Base-by-base conservation (phyloP, 2,797 vertebrate genomes). In the Enteromius trimaculatus region DNA sequence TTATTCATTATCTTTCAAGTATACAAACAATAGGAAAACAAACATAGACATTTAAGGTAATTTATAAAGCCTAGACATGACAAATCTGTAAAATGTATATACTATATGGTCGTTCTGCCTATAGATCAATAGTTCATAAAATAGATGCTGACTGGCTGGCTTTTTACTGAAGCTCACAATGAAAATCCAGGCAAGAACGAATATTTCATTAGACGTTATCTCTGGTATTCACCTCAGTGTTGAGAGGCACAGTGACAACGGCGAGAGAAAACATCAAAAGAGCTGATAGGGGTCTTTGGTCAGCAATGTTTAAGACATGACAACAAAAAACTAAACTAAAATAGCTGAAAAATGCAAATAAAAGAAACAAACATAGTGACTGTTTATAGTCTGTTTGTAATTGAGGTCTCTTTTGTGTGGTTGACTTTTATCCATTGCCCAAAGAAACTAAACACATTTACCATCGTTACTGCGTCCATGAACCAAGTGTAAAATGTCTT, bases 201-300 rank as follows among this genome's bases (percentile, higher is more conserved):
- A 64, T 39, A 34, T 60, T 70, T 86, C 70, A 80, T 77, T 65
- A 83, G 26, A 79, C 70, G 16, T 72, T 60, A 82, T 80, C 71
- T 62, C 77, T 77, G 53, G 72, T 70, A 79, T 85, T 47, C 85
- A 47, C 75, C 68, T 64, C 77, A 86, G 39, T 77, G 77, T 82
- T 76, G 64, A 72, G 31, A 62, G 26, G 29, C 68, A 76, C 81
- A 85, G 79, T 81, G 80, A 78, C 34, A 37, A 62, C 3, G 81
- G 66, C 62, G 82, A 81, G 72, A 81, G 58, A 78, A 64, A 83
- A 85, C 70, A 85, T 85, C 66, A 83, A 47, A 76, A 78, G n/a
- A 80, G 62, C 34, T 42, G 42, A 21, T 62, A 75, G 37, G 37
- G 39, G 39, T 80, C 49, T 58, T 69, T 39, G 19, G 14, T 66